Evolutionary conservation across 2,113 vertebrate species (phyloP).

Genomic region (Ramphastos sulfuratus): DNA sequence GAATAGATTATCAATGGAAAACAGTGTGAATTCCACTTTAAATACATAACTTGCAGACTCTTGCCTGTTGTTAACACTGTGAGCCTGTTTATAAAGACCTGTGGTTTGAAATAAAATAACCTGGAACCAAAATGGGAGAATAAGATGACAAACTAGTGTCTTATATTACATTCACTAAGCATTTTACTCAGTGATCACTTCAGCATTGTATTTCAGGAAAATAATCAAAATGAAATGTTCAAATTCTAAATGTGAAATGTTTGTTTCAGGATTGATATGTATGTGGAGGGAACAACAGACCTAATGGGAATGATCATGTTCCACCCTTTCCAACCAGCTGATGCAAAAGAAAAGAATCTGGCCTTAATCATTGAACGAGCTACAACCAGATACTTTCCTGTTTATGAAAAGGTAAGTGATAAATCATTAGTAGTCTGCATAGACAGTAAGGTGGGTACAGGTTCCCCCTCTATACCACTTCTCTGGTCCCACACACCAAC

Average conservation of each 20-base stretch:
- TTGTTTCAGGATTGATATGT: slow-evolving; percentile 86
- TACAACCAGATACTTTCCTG: slow-evolving; percentile 80
- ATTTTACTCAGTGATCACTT: not conserved
- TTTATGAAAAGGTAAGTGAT: slow-evolving; percentile 85
- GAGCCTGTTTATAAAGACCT: not conserved
- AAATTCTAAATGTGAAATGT: not conserved
- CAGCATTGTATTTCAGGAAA: not conserved
- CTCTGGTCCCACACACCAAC: not conserved
- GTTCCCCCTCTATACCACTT: not conserved
- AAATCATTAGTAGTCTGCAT: not conserved
- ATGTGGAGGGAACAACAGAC: slow-evolving; percentile 81
- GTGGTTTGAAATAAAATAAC: not conserved
- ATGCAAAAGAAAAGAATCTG: slow-evolving; percentile 64
- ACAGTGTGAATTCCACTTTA: not conserved
- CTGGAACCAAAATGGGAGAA: not conserved
- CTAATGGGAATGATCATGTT: slow-evolving; percentile 82
- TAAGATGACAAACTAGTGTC: not conserved
- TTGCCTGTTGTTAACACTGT: not conserved
- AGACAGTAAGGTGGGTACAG: not conserved
- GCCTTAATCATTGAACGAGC: slow-evolving; percentile 74
- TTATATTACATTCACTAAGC: not conserved
- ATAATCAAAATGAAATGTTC: not conserved
- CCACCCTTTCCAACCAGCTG: slow-evolving; percentile 61
- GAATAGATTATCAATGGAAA: not conserved
- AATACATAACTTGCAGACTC: not conserved